Conservation (phyloP, 2,113 vertebrate genomes). For the Bubo blakistoni region DNA sequence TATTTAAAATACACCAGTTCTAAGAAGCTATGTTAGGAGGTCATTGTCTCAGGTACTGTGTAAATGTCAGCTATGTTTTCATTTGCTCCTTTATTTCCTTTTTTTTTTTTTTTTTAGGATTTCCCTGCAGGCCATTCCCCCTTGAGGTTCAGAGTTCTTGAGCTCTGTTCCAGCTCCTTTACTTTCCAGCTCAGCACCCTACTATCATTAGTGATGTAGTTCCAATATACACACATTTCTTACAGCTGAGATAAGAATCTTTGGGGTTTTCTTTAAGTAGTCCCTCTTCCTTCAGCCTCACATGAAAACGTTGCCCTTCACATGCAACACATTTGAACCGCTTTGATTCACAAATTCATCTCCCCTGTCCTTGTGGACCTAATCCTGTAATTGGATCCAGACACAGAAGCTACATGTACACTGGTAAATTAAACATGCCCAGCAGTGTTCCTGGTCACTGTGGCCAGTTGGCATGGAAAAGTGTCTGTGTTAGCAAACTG, state of each 20-base stretch:
- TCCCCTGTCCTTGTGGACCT: background rate
- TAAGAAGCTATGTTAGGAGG: background rate
- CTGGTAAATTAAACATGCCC: conserved; percentile 18
- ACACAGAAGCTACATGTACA: background rate
- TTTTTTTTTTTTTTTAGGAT: background rate
- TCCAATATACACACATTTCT: conserved; percentile 13
- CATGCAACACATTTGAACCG: background rate
- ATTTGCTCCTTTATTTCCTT: conserved; percentile 14
- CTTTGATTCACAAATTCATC: conserved; percentile 28
- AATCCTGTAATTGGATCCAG: background rate
- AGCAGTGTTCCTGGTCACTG: background rate
- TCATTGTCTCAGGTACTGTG: background rate
- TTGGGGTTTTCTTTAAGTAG: background rate
- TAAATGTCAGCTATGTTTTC: background rate
- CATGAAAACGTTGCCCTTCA: background rate
- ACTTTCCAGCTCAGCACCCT: background rate
- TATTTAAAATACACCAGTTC: background rate
- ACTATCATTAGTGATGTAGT: background rate
- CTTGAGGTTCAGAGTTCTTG: background rate
- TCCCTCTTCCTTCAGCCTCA: background rate
- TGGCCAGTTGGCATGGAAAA: background rate
- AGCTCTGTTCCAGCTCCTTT: background rate
- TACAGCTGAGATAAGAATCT: background rate
- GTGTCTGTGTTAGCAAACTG: background rate
- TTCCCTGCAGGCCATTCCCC: background rate